phyloP scores from a whole-genome alignment of 2,797 vertebrate genomes.

The Eurystomus glaucurus region DNA sequence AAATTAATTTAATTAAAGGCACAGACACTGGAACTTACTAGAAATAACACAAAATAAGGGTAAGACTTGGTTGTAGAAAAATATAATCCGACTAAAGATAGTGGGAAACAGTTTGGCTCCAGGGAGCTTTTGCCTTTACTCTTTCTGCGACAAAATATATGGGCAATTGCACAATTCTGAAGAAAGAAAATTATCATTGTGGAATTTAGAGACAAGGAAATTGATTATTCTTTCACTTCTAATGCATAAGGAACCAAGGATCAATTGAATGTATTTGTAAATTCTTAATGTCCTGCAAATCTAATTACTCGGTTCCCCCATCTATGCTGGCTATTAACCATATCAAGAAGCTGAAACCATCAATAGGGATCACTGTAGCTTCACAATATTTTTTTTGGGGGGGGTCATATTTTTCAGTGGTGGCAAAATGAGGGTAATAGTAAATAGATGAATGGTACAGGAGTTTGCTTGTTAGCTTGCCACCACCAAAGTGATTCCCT shows the following conservation, averaged over 20 bases:
- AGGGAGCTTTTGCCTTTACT: background rate
- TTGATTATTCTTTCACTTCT: background rate
- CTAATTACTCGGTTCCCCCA: background rate
- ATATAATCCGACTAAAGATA: background rate
- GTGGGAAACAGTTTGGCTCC: rapidly evolving
- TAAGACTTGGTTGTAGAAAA: background rate
- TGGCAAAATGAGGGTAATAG: background rate
- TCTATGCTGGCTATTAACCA: background rate
- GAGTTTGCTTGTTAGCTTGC: background rate
- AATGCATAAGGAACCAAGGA: background rate
- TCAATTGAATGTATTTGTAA: background rate
- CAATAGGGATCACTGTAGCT: background rate
- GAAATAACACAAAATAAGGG: background rate
- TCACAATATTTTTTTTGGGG: background rate
- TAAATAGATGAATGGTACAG: background rate
- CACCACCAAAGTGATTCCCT: background rate
- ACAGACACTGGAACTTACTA: background rate
- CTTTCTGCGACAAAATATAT: background rate
- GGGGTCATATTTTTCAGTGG: background rate
- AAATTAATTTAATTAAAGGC: background rate
- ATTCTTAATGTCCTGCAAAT: background rate
- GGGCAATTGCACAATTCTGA: background rate
- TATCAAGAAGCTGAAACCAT: background rate
- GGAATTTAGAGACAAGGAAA: background rate
- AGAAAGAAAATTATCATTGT: background rate